These are phyloP conservation scores for Verasper variegatus DNA, from an alignment of 2,113 vertebrate species.

Conservation along the genomic window DNA sequence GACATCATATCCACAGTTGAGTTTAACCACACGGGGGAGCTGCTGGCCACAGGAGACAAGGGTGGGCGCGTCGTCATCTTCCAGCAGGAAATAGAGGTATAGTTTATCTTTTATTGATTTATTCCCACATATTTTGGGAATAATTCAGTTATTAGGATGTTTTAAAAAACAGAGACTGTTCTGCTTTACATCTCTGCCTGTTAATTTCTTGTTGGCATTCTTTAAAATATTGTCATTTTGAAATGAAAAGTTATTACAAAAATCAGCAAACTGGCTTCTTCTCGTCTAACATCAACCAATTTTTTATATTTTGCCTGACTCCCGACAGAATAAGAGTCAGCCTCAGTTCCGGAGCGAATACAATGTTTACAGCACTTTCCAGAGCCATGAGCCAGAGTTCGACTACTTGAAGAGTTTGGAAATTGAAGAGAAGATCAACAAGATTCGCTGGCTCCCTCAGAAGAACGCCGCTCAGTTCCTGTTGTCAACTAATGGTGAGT, in stretches of 20 bases:
- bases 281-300: background rate
- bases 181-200: background rate
- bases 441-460: slow-evolving; percentile 98
- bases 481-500: slow-evolving; percentile 96
- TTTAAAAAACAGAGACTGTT: background rate
- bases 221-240: background rate
- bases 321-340: slow-evolving; percentile 91
- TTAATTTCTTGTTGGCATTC: background rate
- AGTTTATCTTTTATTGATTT: slow-evolving; percentile 1
- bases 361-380: slow-evolving; percentile 99
- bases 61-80: slow-evolving; percentile 98
- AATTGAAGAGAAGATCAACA: slow-evolving; percentile 99
- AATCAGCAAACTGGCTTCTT: background rate
- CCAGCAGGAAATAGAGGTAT: slow-evolving; percentile 97
- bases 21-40: slow-evolving; percentile 99
- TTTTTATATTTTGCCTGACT: slow-evolving; percentile 6
- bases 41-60: slow-evolving; percentile 98
- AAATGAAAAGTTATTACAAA: background rate
- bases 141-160: background rate
- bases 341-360: slow-evolving; percentile 96
- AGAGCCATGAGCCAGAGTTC: slow-evolving; percentile 99
- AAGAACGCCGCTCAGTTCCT: slow-evolving; percentile 99
- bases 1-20: slow-evolving; percentile 99
- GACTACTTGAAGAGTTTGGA: slow-evolving; percentile 99
- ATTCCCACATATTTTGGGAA: background rate